phyloP scores from a whole-genome alignment of 2,797 vertebrate species.

The Choloepus didactylus region DNA sequence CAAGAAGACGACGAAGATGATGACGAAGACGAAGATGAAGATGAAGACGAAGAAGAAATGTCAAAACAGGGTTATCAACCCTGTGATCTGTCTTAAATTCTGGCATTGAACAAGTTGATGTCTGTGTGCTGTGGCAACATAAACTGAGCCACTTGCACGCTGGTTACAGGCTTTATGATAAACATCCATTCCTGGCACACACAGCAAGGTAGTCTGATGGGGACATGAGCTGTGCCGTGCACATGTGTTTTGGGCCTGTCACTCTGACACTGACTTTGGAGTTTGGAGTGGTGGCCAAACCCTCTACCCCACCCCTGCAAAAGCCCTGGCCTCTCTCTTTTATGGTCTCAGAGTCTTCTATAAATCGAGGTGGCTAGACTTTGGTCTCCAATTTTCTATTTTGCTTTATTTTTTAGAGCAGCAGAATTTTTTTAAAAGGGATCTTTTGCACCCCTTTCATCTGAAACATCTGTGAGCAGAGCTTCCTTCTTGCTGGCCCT shows the following conservation, averaged over 20 bases:
- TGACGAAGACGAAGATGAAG: no score
- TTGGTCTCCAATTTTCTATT: background rate
- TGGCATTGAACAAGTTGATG: background rate
- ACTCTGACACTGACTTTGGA: background rate
- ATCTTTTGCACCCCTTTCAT: background rate
- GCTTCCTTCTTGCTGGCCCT: background rate
- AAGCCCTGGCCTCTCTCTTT: background rate
- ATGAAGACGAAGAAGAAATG: background rate
- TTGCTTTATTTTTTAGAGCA: conserved; percentile 1
- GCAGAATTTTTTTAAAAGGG: background rate
- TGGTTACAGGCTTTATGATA: background rate
- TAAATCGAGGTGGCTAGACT: background rate
- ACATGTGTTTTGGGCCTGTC: background rate
- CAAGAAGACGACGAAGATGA: no score
- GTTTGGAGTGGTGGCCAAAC: background rate
- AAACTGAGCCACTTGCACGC: rapidly evolving
- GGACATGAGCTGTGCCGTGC: rapidly evolving
- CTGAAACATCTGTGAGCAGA: background rate
- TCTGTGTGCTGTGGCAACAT: background rate
- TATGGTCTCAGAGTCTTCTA: background rate
- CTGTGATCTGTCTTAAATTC: background rate
- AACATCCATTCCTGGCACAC: background rate
- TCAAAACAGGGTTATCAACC: background rate
- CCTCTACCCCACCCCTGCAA: rapidly evolving
- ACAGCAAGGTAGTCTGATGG: rapidly evolving